Base-by-base conservation (phyloP, 2,113 vertebrate genomes). In the Vicugna pacos region DNA sequence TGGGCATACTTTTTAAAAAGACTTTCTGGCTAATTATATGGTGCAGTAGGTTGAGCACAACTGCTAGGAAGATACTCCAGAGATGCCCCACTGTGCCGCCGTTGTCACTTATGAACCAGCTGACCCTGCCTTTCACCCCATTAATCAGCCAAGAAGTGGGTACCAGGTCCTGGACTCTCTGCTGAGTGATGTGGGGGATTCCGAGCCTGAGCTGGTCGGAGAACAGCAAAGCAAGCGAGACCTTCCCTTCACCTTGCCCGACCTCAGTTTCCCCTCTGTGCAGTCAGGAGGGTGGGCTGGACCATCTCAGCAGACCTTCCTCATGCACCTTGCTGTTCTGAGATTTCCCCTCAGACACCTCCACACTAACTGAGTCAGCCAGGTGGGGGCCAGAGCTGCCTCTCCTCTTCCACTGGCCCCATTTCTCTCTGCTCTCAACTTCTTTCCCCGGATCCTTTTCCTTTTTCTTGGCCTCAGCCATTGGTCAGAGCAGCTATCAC, bases 261-360 rank as follows among this genome's bases (percentile, higher is more conserved):
- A 17, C 42, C 87, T 87, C 85, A 0, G 62, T 52, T 69, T 91
- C 77, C 52, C 82, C 30, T 83, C 67, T 38, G 70, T 56, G 20
- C 85, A 38, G 54, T 8, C 17, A 77, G 38, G 62, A 48, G 4
- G 8, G 32, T 14, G 16, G 77, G 10, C 17, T 24, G 20, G 16
- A 5, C 76, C 46, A 7, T 28, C 65, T 2, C 50, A 16, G 46
- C 54, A 19, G 3, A 35, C 26, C 32, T 83, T 76, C 65, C 15
- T 77, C n/a, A 7, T 1, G 2, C 3, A 24, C 19, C 35, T 76
- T 5, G 0, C 58, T 2, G 0, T 58, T 35, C 76, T 42, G 14
- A 86, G 67, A 26, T 3, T 48, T 38, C 19, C 22, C 32, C 28
- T 0, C 1, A 9, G 50, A 52, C 32, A 20, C 28, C 64, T 50